Percentiles rank a stretch among this genome's conserved stretches.
phyloP scores from a whole-genome alignment of 1,140 invertebrate species.

The Hydropsyche tenuis region DNA sequence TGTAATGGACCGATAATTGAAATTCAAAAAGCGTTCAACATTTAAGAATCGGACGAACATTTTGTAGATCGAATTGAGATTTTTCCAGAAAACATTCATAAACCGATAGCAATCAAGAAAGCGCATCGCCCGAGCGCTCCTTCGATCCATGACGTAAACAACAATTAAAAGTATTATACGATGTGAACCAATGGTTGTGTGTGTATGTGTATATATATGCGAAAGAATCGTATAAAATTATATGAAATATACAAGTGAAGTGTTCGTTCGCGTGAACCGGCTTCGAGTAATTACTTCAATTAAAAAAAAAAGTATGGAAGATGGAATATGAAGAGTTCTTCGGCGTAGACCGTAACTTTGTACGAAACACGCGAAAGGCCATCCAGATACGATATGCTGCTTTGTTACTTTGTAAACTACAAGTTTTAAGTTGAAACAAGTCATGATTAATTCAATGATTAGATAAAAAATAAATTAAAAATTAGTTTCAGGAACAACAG shows the following conservation, averaged over 20 bases:
- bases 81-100: too few species aligned
- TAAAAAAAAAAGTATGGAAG: slow-evolving; percentile 30
- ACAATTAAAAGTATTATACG: slow-evolving; percentile 41
- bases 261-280: slow-evolving; percentile 1
- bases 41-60: too few species aligned
- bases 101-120: slow-evolving; percentile 7
- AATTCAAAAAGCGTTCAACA: too few species aligned
- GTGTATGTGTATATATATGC: background rate
- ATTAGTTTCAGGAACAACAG: too few species aligned
- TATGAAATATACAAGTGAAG: background rate
- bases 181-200: background rate
- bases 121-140: slow-evolving; percentile 5
- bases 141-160: slow-evolving; percentile 43
- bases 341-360: background rate
- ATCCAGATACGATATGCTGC: background rate
- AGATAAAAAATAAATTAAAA: too few species aligned
- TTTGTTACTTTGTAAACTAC: too few species aligned
- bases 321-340: background rate
- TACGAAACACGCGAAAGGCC: slow-evolving; percentile 13
- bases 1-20: too few species aligned
- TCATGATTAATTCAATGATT: too few species aligned
- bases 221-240: background rate
- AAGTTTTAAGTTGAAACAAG: too few species aligned
- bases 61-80: too few species aligned
- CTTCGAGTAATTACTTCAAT: slow-evolving; percentile 41